Evolutionary conservation across 2,113 vertebrate species (phyloP), one percentile per base, ranked within the genome.

Genomic region (Syngnathus floridae): DNA sequence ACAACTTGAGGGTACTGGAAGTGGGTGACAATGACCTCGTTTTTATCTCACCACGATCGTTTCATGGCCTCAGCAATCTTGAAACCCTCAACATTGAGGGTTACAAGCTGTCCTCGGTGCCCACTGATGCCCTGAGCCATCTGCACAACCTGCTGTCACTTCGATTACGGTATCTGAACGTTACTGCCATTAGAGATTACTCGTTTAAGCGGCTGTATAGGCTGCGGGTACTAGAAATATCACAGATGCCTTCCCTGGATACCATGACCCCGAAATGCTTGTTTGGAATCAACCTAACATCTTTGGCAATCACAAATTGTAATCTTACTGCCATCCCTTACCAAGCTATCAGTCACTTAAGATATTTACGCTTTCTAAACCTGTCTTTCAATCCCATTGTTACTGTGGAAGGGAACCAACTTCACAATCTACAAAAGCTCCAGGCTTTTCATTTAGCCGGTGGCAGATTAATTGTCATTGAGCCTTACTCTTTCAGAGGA

Each of bases 11-110:
- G 89, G 92, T 94, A 12, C 90, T 99, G 86, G 95, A 99, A 85
- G 97, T 99, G 1, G 97, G 97, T 0, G 95, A 99, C 88, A 97
- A 96, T 0, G 96, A 98, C 84, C 91, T 99, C 0, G 97, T 99
- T 51, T 99, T 98, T 75, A 96, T 99, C 81, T 98, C 97, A 49
- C 94, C 94, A 57, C 90, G 94, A 75, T 95, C 96, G 60, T 98
- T 99, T 85, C 95, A 94, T 0, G 97, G 97, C 70, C 95, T 99
- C 75, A 94, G 92, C 86, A 96, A 94, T 87, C 90, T 99, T 76
- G 96, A 98, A 84, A 94, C 94, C 81, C 92, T 99, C 70, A 93
- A 92, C 1, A 90, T 99, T 84, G 95, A 99, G 85, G 95, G 95
- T 69, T 95, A 94, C 82, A 98, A 98, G 73, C 89, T 99, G 84